A percentile compares a stretch with the other conserved stretches of the same genome.
phyloP scores from a whole-genome alignment of 2,113 vertebrate genomes.

The Sapayoa aenigma region DNA sequence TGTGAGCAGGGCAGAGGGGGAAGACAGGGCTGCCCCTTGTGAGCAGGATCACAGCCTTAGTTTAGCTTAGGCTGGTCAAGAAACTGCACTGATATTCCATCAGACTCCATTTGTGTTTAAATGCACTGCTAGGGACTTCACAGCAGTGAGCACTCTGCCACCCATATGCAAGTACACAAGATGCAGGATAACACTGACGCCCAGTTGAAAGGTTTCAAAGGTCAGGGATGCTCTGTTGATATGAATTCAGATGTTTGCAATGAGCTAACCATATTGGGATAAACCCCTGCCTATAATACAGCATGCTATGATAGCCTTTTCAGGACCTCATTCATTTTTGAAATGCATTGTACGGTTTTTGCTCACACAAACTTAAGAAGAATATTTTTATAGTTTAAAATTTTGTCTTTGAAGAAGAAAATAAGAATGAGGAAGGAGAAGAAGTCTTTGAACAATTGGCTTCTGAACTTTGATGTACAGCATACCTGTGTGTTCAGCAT shows the following conservation, averaged over 20 bases:
- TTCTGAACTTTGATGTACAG: neutral
- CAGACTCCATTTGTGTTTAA: neutral
- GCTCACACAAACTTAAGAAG: neutral
- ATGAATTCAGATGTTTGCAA: neutral
- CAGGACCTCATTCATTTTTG: neutral
- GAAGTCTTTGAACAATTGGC: no score
- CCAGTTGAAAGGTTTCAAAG: neutral
- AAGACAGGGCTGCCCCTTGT: neutral
- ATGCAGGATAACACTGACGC: neutral
- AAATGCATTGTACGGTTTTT: neutral
- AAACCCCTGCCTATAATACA: neutral
- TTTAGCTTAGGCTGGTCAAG: neutral
- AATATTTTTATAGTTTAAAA: neutral
- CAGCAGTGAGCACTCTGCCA: neutral
- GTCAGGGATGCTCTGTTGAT: neutral
- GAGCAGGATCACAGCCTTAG: neutral
- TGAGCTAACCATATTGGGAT: neutral
- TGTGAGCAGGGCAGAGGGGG: neutral
- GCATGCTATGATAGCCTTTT: neutral
- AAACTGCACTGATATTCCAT: neutral
- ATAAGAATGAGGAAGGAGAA: neutral
- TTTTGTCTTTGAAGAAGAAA: neutral
- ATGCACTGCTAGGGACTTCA: neutral
- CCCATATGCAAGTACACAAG: rapidly evolving
- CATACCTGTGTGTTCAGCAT: neutral